Conservation (phyloP, 2,888 invertebrate species). For the Toxonevra muliebris region DNA sequence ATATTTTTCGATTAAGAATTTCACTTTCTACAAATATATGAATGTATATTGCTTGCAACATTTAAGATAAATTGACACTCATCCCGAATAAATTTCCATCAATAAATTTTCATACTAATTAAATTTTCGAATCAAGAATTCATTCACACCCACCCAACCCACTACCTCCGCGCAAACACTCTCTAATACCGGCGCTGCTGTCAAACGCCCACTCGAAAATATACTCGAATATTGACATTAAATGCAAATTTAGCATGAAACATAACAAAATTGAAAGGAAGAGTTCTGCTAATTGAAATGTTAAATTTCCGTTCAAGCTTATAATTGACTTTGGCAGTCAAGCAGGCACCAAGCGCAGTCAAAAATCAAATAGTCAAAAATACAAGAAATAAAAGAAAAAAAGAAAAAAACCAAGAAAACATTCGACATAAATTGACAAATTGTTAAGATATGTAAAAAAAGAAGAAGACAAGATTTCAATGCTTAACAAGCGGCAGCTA, state of each 20-base stretch:
- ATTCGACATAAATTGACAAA: background rate
- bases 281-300: slow-evolving; percentile 54
- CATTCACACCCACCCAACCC: too few species aligned
- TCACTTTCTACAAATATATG: too few species aligned
- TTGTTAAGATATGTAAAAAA: background rate
- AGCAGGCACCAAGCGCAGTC: slow-evolving; percentile 17
- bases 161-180: background rate
- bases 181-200: slow-evolving; percentile 5
- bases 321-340: slow-evolving; percentile 58
- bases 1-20: too few species aligned
- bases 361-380: background rate
- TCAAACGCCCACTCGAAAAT: background rate
- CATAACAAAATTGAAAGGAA: slow-evolving; percentile 18
- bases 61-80: too few species aligned
- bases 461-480: too few species aligned
- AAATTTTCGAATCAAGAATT: too few species aligned
- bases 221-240: slow-evolving; percentile 20
- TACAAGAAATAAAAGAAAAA: background rate
- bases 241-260: slow-evolving; percentile 37
- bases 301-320: slow-evolving; percentile 64
- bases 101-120: too few species aligned
- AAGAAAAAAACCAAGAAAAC: background rate
- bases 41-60: too few species aligned
- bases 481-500: slow-evolving; percentile 2
- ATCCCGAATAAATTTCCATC: too few species aligned